Evolutionary conservation across 2,888 invertebrate species (phyloP).

Genomic region (Tanaodytes sp.): DNA sequence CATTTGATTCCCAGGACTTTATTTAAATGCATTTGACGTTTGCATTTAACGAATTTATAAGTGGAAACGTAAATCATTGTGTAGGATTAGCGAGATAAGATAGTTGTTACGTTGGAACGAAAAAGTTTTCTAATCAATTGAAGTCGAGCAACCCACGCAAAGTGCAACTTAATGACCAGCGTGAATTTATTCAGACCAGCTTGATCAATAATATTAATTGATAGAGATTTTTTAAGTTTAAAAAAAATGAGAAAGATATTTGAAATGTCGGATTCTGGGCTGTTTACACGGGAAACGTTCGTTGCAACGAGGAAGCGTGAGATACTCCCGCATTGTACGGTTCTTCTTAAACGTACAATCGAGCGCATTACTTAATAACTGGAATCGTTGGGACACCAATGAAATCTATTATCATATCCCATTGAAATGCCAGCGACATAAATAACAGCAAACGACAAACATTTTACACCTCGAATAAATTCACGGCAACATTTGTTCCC

Average conservation of each 20-base stretch:
- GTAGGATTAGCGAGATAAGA: constrained; percentile 23
- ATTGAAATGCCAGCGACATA: constrained; percentile 19
- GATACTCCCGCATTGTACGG: constrained; percentile 15
- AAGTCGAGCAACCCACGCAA: too few species aligned
- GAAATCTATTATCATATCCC: constrained; percentile 40
- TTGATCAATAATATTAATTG: too few species aligned
- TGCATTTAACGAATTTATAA: constrained; percentile 1
- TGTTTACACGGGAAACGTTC: constrained; percentile 29
- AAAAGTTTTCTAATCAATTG: too few species aligned
- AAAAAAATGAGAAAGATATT: too few species aligned
- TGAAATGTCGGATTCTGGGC: constrained; percentile 2
- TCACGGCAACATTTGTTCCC: constrained; percentile 29
- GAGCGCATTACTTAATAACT: constrained; percentile 41
- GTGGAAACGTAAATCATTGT: constrained; percentile 15
- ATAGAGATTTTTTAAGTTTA: too few species aligned
- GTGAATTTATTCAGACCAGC: too few species aligned
- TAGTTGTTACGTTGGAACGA: constrained; percentile 15
- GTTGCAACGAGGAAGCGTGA: constrained; percentile 9
- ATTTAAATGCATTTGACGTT: constrained; percentile 15
- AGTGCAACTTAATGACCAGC: too few species aligned
- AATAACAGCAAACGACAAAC: constrained; percentile 44
- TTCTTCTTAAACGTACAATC: constrained; percentile 25
- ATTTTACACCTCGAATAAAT: constrained; percentile 45
- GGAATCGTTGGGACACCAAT: constrained; percentile 35
- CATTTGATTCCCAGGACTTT: too few species aligned